These are phyloP conservation scores for Rhyzopertha dominica DNA, from an alignment of 1,140 invertebrate species.

Conservation along the genomic window DNA sequence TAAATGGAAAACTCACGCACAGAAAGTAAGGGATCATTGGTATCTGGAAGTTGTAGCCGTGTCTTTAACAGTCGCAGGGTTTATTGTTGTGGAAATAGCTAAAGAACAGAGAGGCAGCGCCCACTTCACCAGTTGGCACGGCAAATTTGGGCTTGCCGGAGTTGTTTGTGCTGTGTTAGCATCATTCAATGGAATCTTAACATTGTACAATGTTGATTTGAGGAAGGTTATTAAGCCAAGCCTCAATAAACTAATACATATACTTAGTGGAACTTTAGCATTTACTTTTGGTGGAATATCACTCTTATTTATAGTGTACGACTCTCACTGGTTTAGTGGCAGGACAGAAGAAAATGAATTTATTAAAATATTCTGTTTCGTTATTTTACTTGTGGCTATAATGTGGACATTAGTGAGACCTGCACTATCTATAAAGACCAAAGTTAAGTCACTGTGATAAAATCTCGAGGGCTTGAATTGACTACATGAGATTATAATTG, in stretches of 20 bases:
- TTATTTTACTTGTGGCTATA: conserved; percentile 17
- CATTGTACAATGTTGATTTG: conserved; percentile 29
- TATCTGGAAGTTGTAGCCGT: conserved; percentile 18
- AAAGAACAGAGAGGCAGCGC: conserved; percentile 28
- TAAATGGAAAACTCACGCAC: conserved; percentile 16
- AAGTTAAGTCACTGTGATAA: no score
- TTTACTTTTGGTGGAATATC: conserved; percentile 32
- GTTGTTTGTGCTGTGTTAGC: conserved; percentile 21
- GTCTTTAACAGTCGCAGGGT: conserved; percentile 20
- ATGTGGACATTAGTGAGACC: conserved; percentile 28
- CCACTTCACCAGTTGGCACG: conserved; percentile 34
- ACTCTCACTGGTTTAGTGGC: conserved; percentile 32
- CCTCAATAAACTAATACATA: conserved; percentile 29
- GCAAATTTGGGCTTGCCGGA: conserved; percentile 26
- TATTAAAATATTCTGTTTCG: conserved; percentile 22
- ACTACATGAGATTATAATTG: no score
- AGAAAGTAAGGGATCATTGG: conserved; percentile 24
- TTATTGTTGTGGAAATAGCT: conserved; percentile 26
- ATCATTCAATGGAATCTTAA: conserved; percentile 22
- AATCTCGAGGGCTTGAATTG: no score
- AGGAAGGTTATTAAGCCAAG: conserved; percentile 20
- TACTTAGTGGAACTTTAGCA: conserved; percentile 20
- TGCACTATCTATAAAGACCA: no score
- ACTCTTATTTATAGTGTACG: conserved; percentile 32
- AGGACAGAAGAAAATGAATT: conserved; percentile 18